phyloP scores from a whole-genome alignment of 2,888 invertebrate genomes.

The Caenorhabditis zanzibari region DNA sequence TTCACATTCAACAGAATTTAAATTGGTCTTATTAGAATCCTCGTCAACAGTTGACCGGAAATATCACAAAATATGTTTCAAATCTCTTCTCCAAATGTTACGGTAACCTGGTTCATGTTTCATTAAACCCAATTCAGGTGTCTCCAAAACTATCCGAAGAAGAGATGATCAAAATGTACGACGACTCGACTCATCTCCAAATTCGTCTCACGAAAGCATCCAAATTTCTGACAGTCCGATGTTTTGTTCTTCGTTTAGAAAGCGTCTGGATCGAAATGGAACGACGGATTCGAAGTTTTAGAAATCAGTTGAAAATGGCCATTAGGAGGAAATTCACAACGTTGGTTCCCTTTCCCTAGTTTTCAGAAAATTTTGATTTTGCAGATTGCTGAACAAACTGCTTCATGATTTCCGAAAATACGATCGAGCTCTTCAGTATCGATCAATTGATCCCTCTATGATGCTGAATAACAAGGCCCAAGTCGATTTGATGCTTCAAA shows the following conservation, averaged over 20 bases:
- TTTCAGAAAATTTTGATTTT: not conserved
- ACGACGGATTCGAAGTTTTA: slow-evolving; percentile 50
- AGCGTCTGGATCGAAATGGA: slow-evolving; percentile 61
- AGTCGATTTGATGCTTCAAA: slow-evolving; percentile 72
- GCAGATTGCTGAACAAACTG: slow-evolving; percentile 60
- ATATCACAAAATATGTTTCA: no score
- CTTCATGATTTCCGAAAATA: slow-evolving; percentile 64
- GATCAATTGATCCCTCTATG: slow-evolving; percentile 79
- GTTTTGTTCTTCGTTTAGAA: slow-evolving; percentile 56
- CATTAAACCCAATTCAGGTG: slow-evolving; percentile 10
- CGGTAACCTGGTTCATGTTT: no score
- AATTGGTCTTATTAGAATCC: no score
- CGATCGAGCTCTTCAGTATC: slow-evolving; percentile 75
- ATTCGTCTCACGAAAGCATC: slow-evolving; percentile 52
- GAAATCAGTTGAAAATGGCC: slow-evolving; percentile 62
- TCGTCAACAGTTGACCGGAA: no score
- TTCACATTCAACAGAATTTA: no score
- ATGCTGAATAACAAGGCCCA: slow-evolving; percentile 80
- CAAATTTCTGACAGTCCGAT: slow-evolving; percentile 41
- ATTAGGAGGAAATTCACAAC: slow-evolving; percentile 59
- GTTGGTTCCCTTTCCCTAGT: slow-evolving; percentile 7
- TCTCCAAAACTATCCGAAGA: slow-evolving; percentile 52
- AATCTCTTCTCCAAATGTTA: no score
- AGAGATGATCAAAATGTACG: slow-evolving; percentile 60
- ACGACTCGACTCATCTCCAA: slow-evolving; percentile 60